Conservation (phyloP, 53 echinoderm and acorn worm genomes). For the Antedon mediterranea region DNA sequence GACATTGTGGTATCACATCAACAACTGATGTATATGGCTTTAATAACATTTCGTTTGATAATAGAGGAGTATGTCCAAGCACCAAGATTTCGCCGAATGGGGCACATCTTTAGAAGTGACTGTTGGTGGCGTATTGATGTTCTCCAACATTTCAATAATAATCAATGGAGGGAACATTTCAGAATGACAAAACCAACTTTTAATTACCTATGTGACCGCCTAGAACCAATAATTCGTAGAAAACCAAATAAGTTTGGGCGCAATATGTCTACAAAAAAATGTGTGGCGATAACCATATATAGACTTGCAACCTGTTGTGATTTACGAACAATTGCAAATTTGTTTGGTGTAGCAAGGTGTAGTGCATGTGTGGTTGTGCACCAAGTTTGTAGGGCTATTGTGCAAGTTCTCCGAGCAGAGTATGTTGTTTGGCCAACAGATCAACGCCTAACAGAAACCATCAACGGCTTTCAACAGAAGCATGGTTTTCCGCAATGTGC, state of each 20-base stretch:
- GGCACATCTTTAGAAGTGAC: not conserved
- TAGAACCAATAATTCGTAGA: not conserved
- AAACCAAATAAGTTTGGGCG: not conserved
- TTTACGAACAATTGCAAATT: not conserved
- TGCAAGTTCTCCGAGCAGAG: too few relatives aligned
- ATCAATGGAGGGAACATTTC: not conserved
- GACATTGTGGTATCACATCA: too few relatives aligned
- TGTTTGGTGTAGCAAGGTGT: not conserved
- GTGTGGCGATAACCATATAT: not conserved
- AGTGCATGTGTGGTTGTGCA: too few relatives aligned
- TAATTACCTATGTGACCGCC: not conserved
- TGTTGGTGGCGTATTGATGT: not conserved
- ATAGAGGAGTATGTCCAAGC: too few relatives aligned
- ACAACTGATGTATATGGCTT: too few relatives aligned
- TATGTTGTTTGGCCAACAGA: slow-evolving; percentile 11
- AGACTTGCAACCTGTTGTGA: not conserved
- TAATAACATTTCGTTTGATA: too few relatives aligned
- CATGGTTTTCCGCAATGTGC: slow-evolving; percentile 32
- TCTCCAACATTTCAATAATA: not conserved
- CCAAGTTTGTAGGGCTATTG: too few relatives aligned
- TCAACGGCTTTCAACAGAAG: slow-evolving; percentile 28
- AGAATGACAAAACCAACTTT: not conserved
- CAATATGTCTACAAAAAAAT: not conserved
- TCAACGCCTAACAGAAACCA: slow-evolving; percentile 10
- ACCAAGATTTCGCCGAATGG: too few relatives aligned